Percentiles rank a stretch among this genome's conserved stretches.
Conservation (phyloP, 2,113 vertebrate species). For the Odontesthes bonariensis region DNA sequence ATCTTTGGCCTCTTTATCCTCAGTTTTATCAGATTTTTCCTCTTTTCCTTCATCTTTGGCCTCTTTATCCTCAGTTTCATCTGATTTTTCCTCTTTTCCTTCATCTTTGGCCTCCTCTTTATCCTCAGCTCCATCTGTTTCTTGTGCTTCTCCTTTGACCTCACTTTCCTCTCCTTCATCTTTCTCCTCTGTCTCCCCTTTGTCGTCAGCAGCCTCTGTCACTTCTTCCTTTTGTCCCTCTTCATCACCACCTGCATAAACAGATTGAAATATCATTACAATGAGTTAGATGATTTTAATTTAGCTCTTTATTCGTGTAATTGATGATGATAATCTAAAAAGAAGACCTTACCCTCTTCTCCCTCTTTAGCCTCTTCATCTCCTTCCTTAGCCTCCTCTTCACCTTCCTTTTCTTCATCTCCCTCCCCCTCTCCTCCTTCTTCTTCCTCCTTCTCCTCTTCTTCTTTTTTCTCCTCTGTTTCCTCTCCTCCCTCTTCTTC, state of each 20-base stretch:
- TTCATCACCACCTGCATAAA: slow-evolving; percentile 59
- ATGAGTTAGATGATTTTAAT: not conserved
- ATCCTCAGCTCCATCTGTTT: slow-evolving; percentile 37
- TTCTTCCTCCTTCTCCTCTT: slow-evolving; percentile 30
- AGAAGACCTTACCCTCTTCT: slow-evolving; percentile 57
- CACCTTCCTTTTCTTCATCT: not conserved
- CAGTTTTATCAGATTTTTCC: slow-evolving; percentile 47
- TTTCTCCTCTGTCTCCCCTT: slow-evolving; percentile 47
- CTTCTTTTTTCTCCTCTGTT: slow-evolving; percentile 22
- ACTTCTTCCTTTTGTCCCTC: slow-evolving; percentile 53
- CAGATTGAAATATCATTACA: not conserved
- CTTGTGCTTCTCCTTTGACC: slow-evolving; percentile 48
- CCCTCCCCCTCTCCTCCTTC: slow-evolving; percentile 19
- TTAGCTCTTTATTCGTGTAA: not conserved
- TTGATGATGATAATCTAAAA: slow-evolving; percentile 2
- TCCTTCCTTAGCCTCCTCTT: slow-evolving; percentile 31
- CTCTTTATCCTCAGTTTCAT: slow-evolving; percentile 18
- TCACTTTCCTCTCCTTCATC: slow-evolving; percentile 44
- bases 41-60: slow-evolving; percentile 43
- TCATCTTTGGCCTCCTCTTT: slow-evolving; percentile 53
- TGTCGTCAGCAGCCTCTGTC: slow-evolving; percentile 49
- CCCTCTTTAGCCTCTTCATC: slow-evolving; percentile 45
- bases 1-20: slow-evolving; percentile 27
- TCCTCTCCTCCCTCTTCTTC: slow-evolving; percentile 17
- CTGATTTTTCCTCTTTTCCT: slow-evolving; percentile 23